Conservation (phyloP, 2,113 vertebrate genomes). For the western clawed frog (Xenopus tropicalis) region UCB_Xtro_10.0 CM004450.2:90158001-90158500, state of each 20-base stretch:
- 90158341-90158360: slow-evolving; percentile 15
- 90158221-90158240: slow-evolving; percentile 27
- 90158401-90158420: neutral
- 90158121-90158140: no score
- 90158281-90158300: slow-evolving; percentile 29
- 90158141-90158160: no score
- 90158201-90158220: slow-evolving; percentile 34
- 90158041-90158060: no score
- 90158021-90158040: no score
- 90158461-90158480: no score
- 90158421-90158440: no score
- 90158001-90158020: no score
- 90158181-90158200: neutral
- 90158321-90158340: slow-evolving; percentile 20
- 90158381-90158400: neutral
- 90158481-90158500: no score
- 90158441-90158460: no score
- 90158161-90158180: neutral
- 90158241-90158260: slow-evolving; percentile 30
- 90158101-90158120: no score
- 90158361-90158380: neutral
- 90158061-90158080: no score
- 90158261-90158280: slow-evolving; percentile 12
- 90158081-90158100: no score
- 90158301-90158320: slow-evolving; percentile 27